phyloP scores from a whole-genome alignment of 2,113 vertebrate species.

The Apodemus speciosus region DNA sequence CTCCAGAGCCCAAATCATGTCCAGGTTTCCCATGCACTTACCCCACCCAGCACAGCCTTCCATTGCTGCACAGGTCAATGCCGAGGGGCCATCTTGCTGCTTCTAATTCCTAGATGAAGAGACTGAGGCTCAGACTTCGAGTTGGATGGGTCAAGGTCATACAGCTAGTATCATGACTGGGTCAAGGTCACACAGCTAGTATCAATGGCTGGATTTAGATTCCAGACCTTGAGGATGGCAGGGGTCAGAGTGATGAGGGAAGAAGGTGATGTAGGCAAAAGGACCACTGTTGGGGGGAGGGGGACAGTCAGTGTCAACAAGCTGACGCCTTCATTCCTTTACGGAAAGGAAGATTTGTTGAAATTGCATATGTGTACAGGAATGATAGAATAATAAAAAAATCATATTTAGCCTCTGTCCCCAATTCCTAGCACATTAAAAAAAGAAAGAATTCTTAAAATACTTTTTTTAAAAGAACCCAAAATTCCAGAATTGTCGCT shows the following conservation, averaged over 20 bases:
- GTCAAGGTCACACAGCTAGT: background rate
- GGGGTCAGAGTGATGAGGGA: background rate
- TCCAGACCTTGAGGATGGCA: background rate
- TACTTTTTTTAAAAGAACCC: too few relatives aligned
- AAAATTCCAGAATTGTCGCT: too few relatives aligned
- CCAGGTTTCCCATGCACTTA: background rate
- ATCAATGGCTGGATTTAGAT: background rate
- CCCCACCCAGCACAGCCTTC: too few relatives aligned
- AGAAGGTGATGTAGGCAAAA: background rate
- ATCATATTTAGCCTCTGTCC: slow-evolving; percentile 22
- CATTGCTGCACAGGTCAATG: background rate
- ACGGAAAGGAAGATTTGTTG: background rate
- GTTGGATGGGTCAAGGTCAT: background rate
- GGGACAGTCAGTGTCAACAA: background rate
- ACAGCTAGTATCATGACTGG: background rate
- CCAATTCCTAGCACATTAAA: background rate
- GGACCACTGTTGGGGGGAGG: background rate
- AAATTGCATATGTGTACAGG: background rate
- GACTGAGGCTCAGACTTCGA: background rate
- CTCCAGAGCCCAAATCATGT: background rate
- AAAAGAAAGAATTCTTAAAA: too few relatives aligned
- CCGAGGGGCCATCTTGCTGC: background rate
- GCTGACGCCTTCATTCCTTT: slow-evolving; percentile 4
- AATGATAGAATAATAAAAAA: slow-evolving; percentile 34
- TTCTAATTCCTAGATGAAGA: background rate